These are phyloP conservation scores for Lordiphosa fenestrarum DNA, from an alignment of 2,888 invertebrate genomes.

Conservation along the genomic window DNA sequence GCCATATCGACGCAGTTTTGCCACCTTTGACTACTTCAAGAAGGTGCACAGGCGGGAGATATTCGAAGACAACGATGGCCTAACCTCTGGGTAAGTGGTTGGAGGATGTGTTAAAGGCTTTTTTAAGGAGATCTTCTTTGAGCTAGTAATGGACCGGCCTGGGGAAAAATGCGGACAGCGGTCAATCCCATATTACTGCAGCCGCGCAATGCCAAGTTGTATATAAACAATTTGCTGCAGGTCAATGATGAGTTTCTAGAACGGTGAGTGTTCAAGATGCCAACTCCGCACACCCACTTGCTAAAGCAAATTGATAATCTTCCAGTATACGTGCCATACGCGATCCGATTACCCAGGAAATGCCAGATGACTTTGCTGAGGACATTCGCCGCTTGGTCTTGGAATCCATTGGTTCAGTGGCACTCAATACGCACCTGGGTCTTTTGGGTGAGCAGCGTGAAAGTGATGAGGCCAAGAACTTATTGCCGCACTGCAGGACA, in stretches of 20 bases:
- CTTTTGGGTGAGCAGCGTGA: slow-evolving; percentile 61
- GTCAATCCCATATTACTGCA: slow-evolving; percentile 86
- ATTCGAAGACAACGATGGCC: slow-evolving; percentile 57
- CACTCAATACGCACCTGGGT: slow-evolving; percentile 78
- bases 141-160: slow-evolving; percentile 83
- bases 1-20: slow-evolving; percentile 79
- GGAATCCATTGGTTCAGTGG: slow-evolving; percentile 81
- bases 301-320: too few relatives aligned
- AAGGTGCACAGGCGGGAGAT: slow-evolving; percentile 51
- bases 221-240: slow-evolving; percentile 81
- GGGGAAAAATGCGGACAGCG: slow-evolving; percentile 85
- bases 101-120: neutral
- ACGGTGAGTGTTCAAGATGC: slow-evolving; percentile 51
- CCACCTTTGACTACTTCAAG: slow-evolving; percentile 79
- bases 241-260: slow-evolving; percentile 80
- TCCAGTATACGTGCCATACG: slow-evolving; percentile 75
- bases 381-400: slow-evolving; percentile 83
- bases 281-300: too few relatives aligned
- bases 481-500: slow-evolving; percentile 38
- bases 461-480: slow-evolving; percentile 48
- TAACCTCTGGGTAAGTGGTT: slow-evolving; percentile 53
- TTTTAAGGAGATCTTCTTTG: neutral
- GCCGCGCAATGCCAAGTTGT: slow-evolving; percentile 82
- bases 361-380: slow-evolving; percentile 81
- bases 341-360: slow-evolving; percentile 71